Evolutionary conservation across 1,140 invertebrate genomes (phyloP), one percentile per base, ranked within the genome.

Genomic region (Hermetia illucens): DNA sequence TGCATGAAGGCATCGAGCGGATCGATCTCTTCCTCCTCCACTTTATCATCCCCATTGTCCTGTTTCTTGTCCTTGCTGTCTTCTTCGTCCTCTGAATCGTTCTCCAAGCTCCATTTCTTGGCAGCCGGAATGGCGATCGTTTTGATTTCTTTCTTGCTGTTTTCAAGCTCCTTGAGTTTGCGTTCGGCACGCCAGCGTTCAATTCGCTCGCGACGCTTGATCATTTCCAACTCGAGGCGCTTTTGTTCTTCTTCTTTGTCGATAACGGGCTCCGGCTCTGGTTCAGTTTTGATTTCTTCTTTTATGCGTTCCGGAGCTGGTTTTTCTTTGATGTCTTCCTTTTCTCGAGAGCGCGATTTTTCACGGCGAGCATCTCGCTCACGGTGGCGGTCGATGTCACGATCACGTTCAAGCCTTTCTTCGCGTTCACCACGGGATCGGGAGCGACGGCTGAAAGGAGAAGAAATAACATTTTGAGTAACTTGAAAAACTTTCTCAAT

Each of bases 1-100:
- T 82, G 74, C 94, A 98, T 98, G 54, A 85, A 98, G 5, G 91
- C 92, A 75, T 98, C 92, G 5, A 98, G 64, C 10, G 93, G 89
- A 71, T 98, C 93, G 33, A 93, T 76, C 61, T 95, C 90, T 43
- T 90, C 70, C 44, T 65, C 66, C 50, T 55, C 53, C 21, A 52
- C 62, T 41, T 67, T 61, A 16, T 37, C 22, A 9, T 37, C 36
- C 5, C 4, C 20, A 5, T 18, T 34, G 2, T 62, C 50, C 32
- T 60, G 6, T 10, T 40, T 22, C 3, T 39, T 34, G 1, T 25
- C 32, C 13, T 44, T 39, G 42, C 60, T 64, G 45, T 67, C 46
- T 18, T 56, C 55, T 18, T 77, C 74, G 46, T 78, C 75, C 41
- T 87, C 84, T 48, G 82, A 88, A 55, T 90, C 86, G 58, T 89